phyloP scores from a whole-genome alignment of 2,888 invertebrate species.

The Notodonta dromedarius region DNA sequence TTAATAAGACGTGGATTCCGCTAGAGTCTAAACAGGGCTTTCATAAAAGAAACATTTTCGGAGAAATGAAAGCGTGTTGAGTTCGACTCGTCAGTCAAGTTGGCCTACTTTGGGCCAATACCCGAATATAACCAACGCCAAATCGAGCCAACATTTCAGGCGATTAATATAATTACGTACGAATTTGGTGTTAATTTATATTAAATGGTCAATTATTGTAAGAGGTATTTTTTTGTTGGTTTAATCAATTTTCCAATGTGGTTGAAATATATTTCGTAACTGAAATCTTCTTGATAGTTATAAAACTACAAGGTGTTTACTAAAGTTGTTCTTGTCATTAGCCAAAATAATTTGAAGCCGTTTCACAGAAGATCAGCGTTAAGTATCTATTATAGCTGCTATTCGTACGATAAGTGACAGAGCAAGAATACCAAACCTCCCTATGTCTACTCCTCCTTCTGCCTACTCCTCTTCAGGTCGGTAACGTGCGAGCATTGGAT shows the following conservation, averaged over 20 bases:
- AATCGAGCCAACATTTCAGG: conserved; percentile 39
- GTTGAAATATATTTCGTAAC: background rate
- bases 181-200: conserved; percentile 37
- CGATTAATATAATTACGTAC: conserved; percentile 37
- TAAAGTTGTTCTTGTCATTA: too few relatives aligned
- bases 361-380: too few relatives aligned
- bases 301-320: background rate
- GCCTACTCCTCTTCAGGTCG: too few relatives aligned
- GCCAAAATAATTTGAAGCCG: too few relatives aligned
- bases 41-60: conserved; percentile 23
- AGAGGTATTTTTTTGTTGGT: conserved; percentile 15
- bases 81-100: conserved; percentile 29
- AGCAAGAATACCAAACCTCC: too few relatives aligned
- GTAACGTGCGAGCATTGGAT: too few relatives aligned
- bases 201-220: conserved; percentile 27
- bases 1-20: background rate
- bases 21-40: background rate
- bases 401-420: too few relatives aligned
- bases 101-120: conserved; percentile 45
- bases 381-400: too few relatives aligned
- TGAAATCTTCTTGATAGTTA: background rate
- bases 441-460: too few relatives aligned
- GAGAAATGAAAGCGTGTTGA: conserved; percentile 34
- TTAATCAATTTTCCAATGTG: conserved; percentile 5
- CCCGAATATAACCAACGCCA: conserved; percentile 35